Base-by-base conservation (phyloP, 2,113 vertebrate genomes). In the Electrona antarctica region DNA sequence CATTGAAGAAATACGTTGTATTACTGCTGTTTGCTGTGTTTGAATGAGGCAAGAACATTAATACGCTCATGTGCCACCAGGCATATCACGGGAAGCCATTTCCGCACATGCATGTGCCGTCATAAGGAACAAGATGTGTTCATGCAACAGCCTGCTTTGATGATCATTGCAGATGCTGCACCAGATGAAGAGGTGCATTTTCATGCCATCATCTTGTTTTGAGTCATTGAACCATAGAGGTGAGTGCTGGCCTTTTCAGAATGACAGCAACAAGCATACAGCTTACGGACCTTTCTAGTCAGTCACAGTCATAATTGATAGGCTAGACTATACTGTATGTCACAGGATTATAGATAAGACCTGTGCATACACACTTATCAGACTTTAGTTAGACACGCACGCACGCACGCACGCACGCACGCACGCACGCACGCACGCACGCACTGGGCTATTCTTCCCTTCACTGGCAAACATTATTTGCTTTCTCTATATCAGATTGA, bases 91-190 rank as follows among this genome's bases (percentile, higher is more conserved):
- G 33, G 33, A 41, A 52, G 70, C 14, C 58, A 65, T 48, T 80
- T 68, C 68, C n/a, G 11, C 2, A 7, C 65, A 55, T 51, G 13
- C 8, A 47, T 15, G 69, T 65, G 21, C 61, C 64, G 29, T 68
- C 21, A 66, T 54, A 72, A 46, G 67, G 64, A 56, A 80, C 69
- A 48, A 8, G 1, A 47, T 45, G 55, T 52, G 73, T 60, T 76
- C 68, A 48, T 68, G 56, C 48, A 48, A 7, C 2, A 0, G 60
- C 45, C 0, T 1, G 61, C 63, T 84, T 68, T 86, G 78, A 87
- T 90, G 81, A 64, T 83, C 82, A 89, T 88, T 80, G 77, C 65
- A 73, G 64, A 48, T 71, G 74, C 64, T 77, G 21, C 21, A 71
- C 69, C 60, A 72, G 28, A 51, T 65, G 14, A 71, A 33, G 28